Evolutionary conservation across 23 tunicate genomes (phyloP).

Genomic region (Styela plicata): DNA sequence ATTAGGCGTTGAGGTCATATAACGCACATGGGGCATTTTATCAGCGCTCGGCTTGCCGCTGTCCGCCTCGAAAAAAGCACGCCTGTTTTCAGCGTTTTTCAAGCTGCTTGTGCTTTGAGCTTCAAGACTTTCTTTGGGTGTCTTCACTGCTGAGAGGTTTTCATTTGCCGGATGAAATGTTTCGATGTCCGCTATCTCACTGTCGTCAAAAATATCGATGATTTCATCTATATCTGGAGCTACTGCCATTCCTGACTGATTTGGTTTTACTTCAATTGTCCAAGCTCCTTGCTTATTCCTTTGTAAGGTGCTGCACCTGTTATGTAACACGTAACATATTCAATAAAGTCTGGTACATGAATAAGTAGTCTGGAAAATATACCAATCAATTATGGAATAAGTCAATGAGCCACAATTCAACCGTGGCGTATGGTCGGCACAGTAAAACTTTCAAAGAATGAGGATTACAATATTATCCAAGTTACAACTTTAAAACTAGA

Average conservation of each 20-base stretch:
- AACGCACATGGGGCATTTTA: not conserved
- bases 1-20: conserved; percentile 19
- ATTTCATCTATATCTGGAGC: conserved; percentile 15
- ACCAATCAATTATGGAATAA: too few relatives aligned
- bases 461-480: too few relatives aligned
- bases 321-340: too few relatives aligned
- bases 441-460: too few relatives aligned
- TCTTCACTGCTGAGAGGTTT: not conserved
- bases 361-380: too few relatives aligned
- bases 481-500: too few relatives aligned
- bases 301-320: conserved; percentile 30
- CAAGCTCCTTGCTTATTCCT: conserved; percentile 22
- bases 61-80: conserved; percentile 6
- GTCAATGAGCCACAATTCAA: too few relatives aligned
- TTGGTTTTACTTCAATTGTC: conserved; percentile 12
- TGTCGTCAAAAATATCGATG: conserved; percentile 25
- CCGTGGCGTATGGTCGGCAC: too few relatives aligned
- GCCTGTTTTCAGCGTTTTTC: not conserved
- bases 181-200: not conserved
- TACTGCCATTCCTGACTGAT: conserved; percentile 28
- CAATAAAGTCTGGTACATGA: too few relatives aligned
- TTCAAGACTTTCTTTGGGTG: not conserved
- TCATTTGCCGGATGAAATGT: conserved; percentile 10
- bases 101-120: not conserved
- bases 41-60: not conserved